Evolutionary conservation across 30 jellyfish, hydroid and myxozoan species (phyloP).

Genomic region (Hydractinia symbiolongicarpus): DNA sequence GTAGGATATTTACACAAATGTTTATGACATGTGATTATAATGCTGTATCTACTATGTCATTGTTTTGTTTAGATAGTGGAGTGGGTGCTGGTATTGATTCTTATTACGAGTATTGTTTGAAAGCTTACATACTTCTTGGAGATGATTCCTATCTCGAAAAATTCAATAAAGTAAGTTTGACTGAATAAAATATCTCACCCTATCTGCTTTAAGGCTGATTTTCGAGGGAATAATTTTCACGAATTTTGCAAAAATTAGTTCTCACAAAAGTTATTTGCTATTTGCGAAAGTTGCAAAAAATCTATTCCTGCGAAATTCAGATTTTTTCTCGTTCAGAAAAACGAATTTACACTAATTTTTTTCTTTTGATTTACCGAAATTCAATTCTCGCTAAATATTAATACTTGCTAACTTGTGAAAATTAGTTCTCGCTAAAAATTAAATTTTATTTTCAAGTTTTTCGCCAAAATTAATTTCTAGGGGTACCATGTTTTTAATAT

Average conservation of each 20-base stretch:
- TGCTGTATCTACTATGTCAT: background rate
- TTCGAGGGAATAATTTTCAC: too few relatives aligned
- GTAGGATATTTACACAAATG: too few relatives aligned
- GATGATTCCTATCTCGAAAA: conserved; percentile 83
- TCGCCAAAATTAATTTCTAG: too few relatives aligned
- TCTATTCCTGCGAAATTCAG: background rate
- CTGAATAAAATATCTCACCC: too few relatives aligned
- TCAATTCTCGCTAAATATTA: background rate
- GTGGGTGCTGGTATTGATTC: conserved; percentile 99
- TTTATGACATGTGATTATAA: background rate
- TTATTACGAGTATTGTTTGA: conserved; percentile 85
- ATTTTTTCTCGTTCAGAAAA: background rate
- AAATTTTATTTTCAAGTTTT: too few relatives aligned
- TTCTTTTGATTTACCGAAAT: background rate
- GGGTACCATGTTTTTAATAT: too few relatives aligned
- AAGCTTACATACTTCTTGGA: conserved; percentile 90
- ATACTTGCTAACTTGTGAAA: too few relatives aligned
- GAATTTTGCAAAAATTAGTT: too few relatives aligned
- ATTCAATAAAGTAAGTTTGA: conserved; percentile 54
- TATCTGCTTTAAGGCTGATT: too few relatives aligned
- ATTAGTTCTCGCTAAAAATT: background rate
- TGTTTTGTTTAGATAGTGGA: conserved; percentile 62
- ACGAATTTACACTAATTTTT: background rate
- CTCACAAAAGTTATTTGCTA: too few relatives aligned
- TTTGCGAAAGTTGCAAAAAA: too few relatives aligned